These are phyloP conservation scores for Drosophila bunnanda DNA, from an alignment of 2,888 invertebrate genomes.

Conservation along the genomic window DNA sequence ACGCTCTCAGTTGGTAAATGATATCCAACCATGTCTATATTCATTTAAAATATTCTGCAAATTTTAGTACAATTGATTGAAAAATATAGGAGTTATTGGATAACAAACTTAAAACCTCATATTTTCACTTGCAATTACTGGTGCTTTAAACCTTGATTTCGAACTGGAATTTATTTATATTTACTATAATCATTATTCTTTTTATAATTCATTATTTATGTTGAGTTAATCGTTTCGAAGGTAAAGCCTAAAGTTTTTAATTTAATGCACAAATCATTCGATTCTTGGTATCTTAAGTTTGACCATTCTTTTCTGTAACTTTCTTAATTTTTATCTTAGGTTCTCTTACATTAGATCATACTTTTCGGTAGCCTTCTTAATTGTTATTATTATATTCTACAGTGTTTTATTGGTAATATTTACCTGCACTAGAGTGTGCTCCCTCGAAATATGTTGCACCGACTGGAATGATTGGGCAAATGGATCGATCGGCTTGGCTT, in stretches of 20 bases:
- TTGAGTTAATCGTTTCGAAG: not conserved
- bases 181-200: not conserved
- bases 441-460: conserved; percentile 11
- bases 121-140: too few species aligned
- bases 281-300: not conserved
- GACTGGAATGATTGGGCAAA: conserved; percentile 40
- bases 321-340: not conserved
- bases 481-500: conserved; percentile 13
- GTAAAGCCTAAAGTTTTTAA: not conserved
- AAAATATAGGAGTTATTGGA: not conserved
- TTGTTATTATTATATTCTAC: too few species aligned
- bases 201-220: not conserved
- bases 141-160: not conserved
- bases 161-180: not conserved
- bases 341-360: fast-evolving
- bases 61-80: too few species aligned
- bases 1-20: not conserved
- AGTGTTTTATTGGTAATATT: not conserved
- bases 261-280: not conserved
- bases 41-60: not conserved
- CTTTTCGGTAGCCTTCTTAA: not conserved
- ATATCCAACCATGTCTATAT: not conserved
- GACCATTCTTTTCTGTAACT: fast-evolving
- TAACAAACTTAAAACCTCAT: not conserved
- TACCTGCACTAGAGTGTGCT: conserved; percentile 9